A percentile compares a stretch with the other conserved stretches of the same genome.
phyloP scores from a whole-genome alignment of 1,140 invertebrate species.

The Drosophila parabipectinata region DNA sequence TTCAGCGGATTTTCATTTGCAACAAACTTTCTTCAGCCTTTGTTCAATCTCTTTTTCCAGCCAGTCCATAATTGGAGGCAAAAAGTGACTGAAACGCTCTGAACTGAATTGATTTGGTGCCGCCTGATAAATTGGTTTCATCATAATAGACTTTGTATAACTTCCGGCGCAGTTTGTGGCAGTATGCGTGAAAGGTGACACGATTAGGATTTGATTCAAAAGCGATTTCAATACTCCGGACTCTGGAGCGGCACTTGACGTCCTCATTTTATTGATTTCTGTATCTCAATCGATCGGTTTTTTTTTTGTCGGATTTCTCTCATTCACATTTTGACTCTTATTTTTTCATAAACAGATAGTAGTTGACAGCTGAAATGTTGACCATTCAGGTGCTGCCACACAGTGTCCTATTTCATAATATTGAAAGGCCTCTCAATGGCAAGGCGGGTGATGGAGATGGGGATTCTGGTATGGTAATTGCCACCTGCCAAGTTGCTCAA shows the following conservation, averaged over 20 bases:
- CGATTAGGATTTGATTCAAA: conserved; percentile 42
- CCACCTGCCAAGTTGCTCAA: conserved; percentile 62
- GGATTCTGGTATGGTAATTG: conserved; percentile 66
- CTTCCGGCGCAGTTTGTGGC: conserved; percentile 53
- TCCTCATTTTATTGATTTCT: conserved; percentile 56
- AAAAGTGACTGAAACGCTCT: conserved; percentile 21
- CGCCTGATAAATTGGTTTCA: conserved; percentile 73
- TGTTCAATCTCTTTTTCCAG: conserved; percentile 50
- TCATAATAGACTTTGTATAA: conserved; percentile 71
- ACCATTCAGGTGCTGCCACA: conserved; percentile 42
- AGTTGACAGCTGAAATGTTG: conserved; percentile 76
- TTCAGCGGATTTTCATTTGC: conserved; percentile 75
- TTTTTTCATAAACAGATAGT: conserved; percentile 47
- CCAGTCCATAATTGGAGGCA: conserved; percentile 59
- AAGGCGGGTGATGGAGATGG: conserved; percentile 21
- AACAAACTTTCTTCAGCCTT: conserved; percentile 69
- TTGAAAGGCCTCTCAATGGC: conserved; percentile 78
- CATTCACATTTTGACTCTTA: conserved; percentile 30
- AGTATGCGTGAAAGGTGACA: conserved; percentile 56
- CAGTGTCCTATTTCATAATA: conserved; percentile 66
- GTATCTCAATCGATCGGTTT: conserved; percentile 31
- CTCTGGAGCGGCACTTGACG: conserved; percentile 62
- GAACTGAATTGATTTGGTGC: conserved; percentile 50
- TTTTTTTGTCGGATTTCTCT: conserved; percentile 26
- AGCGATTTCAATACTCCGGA: conserved; percentile 46